Percentiles rank a stretch among this genome's conserved stretches.
phyloP scores from a whole-genome alignment of 2,888 invertebrate genomes.

The Drosophila algonquin region DNA sequence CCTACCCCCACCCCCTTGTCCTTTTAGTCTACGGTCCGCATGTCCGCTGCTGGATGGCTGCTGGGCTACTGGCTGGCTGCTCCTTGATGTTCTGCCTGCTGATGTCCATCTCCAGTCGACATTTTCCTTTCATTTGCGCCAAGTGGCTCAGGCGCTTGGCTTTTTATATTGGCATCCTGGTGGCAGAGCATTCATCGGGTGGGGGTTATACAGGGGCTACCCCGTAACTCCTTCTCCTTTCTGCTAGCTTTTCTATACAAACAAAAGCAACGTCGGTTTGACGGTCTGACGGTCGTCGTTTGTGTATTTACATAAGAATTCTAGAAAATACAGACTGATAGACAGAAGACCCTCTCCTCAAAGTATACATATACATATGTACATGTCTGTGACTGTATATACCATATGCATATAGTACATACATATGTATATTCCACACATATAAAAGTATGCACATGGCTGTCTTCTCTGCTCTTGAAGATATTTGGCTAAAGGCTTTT shows the following conservation, averaged over 20 bases:
- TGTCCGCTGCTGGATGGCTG: conserved; percentile 30
- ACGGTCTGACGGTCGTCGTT: conserved; percentile 34
- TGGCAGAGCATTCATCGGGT: conserved; percentile 43
- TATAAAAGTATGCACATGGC: conserved; percentile 43
- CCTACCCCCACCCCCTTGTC: conserved; percentile 8
- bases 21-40: conserved; percentile 20
- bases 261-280: conserved; percentile 52
- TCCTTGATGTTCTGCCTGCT: conserved; percentile 16
- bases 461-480: conserved; percentile 60
- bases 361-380: conserved; percentile 4
- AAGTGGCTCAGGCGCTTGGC: conserved; percentile 66
- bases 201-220: conserved; percentile 7
- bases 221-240: conserved; percentile 26
- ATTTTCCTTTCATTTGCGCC: conserved; percentile 74
- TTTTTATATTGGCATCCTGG: conserved; percentile 66
- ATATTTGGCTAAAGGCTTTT: conserved; percentile 79
- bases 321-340: conserved; percentile 39
- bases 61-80: conserved; percentile 27
- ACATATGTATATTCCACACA: conserved; percentile 12
- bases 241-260: conserved; percentile 48
- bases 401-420: conserved; percentile 1
- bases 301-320: conserved; percentile 69
- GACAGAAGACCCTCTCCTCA: conserved; percentile 8
- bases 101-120: conserved; percentile 44
- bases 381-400: neutral